A percentile compares a stretch with the other conserved stretches of the same genome.
phyloP scores from a whole-genome alignment of 2,113 vertebrate species.

The Capra hircus region DNA sequence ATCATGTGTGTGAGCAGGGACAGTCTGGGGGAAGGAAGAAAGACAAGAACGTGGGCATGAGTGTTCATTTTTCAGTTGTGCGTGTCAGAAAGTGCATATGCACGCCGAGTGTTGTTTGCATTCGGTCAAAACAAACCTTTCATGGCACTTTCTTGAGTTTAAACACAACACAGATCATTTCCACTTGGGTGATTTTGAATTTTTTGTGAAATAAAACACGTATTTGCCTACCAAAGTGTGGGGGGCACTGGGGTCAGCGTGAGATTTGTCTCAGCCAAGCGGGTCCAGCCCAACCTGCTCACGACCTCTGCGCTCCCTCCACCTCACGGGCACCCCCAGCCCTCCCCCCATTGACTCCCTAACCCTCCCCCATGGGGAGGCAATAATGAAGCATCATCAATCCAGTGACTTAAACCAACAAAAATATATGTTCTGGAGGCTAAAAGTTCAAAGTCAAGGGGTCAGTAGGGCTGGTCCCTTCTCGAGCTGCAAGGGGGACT shows the following conservation, averaged over 20 bases:
- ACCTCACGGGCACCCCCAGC: background rate
- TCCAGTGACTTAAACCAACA: background rate
- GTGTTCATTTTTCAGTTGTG: background rate
- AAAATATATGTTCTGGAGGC: background rate
- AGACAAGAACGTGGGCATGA: background rate
- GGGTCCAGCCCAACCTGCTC: background rate
- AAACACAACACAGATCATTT: background rate
- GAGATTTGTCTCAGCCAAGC: rapidly evolving
- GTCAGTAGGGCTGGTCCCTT: background rate
- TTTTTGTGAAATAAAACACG: background rate
- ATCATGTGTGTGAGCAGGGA: rapidly evolving
- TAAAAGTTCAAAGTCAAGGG: background rate
- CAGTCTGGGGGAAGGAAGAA: background rate
- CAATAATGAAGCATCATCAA: background rate
- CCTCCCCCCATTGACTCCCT: background rate
- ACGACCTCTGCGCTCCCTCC: rapidly evolving
- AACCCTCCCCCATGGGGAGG: background rate
- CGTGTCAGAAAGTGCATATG: background rate
- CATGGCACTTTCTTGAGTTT: background rate
- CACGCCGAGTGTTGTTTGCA: background rate
- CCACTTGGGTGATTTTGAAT: background rate
- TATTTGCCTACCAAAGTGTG: rapidly evolving
- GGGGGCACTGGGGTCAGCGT: background rate
- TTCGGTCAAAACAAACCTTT: background rate
- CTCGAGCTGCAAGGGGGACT: background rate